Evolutionary conservation across 2,113 vertebrate genomes (phyloP).

Genomic region (Mustelus asterias): DNA sequence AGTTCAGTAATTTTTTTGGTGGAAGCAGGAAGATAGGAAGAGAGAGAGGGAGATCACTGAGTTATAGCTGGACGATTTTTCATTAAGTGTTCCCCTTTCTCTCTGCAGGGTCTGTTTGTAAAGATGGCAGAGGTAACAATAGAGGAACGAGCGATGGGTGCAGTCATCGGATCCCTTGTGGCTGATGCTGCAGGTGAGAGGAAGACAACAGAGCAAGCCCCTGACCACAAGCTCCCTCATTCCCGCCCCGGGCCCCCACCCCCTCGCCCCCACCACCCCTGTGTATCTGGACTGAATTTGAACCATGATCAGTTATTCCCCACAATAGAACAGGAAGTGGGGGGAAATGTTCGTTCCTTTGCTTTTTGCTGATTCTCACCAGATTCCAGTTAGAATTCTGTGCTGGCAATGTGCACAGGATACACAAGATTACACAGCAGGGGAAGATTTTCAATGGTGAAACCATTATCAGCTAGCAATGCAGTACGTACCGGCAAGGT

Average conservation of each 20-base stretch:
- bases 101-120: conserved; percentile 42
- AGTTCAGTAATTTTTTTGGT: too few relatives aligned
- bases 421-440: too few relatives aligned
- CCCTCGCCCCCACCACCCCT: neutral
- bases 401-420: too few relatives aligned
- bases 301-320: neutral
- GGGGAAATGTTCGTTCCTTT: too few relatives aligned
- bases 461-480: too few relatives aligned
- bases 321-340: too few relatives aligned
- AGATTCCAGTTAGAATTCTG: too few relatives aligned
- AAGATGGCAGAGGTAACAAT: conserved; percentile 52
- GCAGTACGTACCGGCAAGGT: too few relatives aligned
- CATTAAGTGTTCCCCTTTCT: neutral
- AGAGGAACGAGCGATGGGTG: conserved; percentile 34
- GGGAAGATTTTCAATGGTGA: too few relatives aligned
- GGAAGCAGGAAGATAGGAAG: neutral
- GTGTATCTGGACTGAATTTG: too few relatives aligned
- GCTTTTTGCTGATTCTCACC: too few relatives aligned
- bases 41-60: conserved; percentile 44
- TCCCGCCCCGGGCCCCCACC: too few relatives aligned
- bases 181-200: neutral
- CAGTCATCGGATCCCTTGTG: neutral
- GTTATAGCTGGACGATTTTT: conserved; percentile 43
- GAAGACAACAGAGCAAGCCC: conserved; percentile 37
- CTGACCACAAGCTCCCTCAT: neutral